Evolutionary conservation across 2,888 invertebrate species (phyloP).

Genomic region (Scaptomyza flava): DNA sequence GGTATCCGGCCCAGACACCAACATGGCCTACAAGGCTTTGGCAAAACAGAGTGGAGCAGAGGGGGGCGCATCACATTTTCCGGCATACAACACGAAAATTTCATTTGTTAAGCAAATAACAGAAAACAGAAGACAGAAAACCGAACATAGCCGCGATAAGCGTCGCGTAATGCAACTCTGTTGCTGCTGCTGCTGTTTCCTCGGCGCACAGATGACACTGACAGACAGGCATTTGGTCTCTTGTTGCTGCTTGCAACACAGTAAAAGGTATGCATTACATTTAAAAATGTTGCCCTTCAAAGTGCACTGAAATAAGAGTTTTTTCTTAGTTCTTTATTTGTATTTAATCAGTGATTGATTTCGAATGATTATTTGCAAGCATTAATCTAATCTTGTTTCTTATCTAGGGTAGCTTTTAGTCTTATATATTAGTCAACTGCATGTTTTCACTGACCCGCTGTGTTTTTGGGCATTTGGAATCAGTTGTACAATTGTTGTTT

Average conservation of each 20-base stretch:
- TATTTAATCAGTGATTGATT: neutral
- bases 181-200: constrained; percentile 26
- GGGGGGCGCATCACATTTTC: constrained; percentile 26
- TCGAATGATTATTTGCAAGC: neutral
- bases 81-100: constrained; percentile 67
- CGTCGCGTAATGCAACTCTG: constrained; percentile 42
- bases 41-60: neutral
- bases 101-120: constrained; percentile 77
- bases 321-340: neutral
- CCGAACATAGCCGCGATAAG: constrained; percentile 19
- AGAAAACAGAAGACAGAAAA: constrained; percentile 41
- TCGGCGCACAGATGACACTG: constrained; percentile 63
- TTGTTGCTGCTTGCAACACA: constrained; percentile 20
- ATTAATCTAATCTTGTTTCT: neutral
- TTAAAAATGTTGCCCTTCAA: neutral
- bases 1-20: constrained; percentile 53
- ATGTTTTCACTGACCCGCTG: constrained; percentile 1
- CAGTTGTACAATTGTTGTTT: constrained; percentile 10
- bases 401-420: constrained; percentile 11
- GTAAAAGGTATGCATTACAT: constrained; percentile 1
- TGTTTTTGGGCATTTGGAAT: constrained; percentile 18
- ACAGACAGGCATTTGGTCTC: constrained; percentile 50
- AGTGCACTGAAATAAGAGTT: neutral
- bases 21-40: neutral
- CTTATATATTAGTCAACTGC: neutral